Conservation (phyloP, 2,797 vertebrate species). For the Picus viridis region DNA sequence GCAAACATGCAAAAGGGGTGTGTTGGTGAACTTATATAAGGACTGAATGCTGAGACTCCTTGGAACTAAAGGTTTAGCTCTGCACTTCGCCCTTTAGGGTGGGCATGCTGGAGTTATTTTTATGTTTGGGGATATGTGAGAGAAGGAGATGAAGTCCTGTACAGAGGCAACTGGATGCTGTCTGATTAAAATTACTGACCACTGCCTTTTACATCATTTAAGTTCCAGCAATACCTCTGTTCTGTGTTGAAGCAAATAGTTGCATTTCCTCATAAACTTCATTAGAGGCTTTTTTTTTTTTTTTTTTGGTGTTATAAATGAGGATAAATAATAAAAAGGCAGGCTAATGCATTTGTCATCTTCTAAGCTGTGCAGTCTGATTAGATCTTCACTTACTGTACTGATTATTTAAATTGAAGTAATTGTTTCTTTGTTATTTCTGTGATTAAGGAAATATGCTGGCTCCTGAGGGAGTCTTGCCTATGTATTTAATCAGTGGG, state of each 20-base stretch:
- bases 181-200: neutral
- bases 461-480: neutral
- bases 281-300: neutral
- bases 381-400: neutral
- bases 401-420: neutral
- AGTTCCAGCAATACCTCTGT: neutral
- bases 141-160: neutral
- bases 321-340: neutral
- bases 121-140: slow-evolving; percentile 19
- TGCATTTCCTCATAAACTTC: neutral
- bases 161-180: neutral
- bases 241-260: neutral
- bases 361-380: neutral
- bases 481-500: neutral
- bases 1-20: neutral
- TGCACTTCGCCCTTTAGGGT: slow-evolving; percentile 63
- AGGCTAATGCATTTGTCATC: neutral
- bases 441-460: neutral
- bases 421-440: neutral
- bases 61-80: slow-evolving; percentile 25
- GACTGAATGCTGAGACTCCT: neutral
- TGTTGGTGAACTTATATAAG: slow-evolving; percentile 37
- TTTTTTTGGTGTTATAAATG: neutral
- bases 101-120: slow-evolving; percentile 47
- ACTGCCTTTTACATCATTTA: neutral